A percentile compares a stretch with the other conserved stretches of the same genome.
Evolutionary conservation across 2,888 invertebrate species (phyloP).

Genomic region (Euzetes globulus): DNA sequence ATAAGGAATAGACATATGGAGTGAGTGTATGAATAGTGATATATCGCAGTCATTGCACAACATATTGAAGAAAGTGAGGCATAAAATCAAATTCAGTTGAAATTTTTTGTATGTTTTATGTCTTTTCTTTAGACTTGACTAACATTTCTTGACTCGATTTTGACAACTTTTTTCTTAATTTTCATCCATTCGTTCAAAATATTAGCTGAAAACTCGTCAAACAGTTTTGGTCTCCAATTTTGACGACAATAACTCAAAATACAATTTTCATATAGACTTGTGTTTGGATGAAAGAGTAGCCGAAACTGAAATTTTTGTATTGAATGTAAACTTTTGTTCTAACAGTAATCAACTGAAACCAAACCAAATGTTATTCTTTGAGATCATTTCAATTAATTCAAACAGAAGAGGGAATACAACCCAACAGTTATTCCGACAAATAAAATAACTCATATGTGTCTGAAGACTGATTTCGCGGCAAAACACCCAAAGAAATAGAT

Average conservation of each 20-base stretch:
- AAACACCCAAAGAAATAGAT: not conserved
- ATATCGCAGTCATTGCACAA: not conserved
- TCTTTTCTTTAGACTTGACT: not conserved
- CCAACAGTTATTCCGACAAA: not conserved
- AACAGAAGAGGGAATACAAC: not conserved
- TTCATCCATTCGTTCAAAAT: not conserved
- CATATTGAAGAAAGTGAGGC: not conserved
- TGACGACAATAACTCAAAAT: too few relatives aligned
- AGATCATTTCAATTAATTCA: not conserved
- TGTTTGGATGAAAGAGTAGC: not conserved
- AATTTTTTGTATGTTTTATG: not conserved
- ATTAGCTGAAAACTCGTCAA: not conserved
- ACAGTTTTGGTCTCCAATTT: too few relatives aligned
- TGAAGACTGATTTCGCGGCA: not conserved
- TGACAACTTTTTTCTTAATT: conserved; percentile 4
- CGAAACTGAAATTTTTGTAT: too few relatives aligned
- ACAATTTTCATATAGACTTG: not conserved
- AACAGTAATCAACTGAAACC: not conserved
- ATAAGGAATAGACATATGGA: conserved; percentile 6
- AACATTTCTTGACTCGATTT: not conserved
- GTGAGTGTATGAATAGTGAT: not conserved
- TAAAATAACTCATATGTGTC: not conserved
- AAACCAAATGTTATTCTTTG: not conserved
- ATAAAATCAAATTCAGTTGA: not conserved
- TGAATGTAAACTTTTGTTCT: not conserved